Evolutionary conservation across 2,888 invertebrate genomes (phyloP).

Genomic region (Amphimallon solstitiale): DNA sequence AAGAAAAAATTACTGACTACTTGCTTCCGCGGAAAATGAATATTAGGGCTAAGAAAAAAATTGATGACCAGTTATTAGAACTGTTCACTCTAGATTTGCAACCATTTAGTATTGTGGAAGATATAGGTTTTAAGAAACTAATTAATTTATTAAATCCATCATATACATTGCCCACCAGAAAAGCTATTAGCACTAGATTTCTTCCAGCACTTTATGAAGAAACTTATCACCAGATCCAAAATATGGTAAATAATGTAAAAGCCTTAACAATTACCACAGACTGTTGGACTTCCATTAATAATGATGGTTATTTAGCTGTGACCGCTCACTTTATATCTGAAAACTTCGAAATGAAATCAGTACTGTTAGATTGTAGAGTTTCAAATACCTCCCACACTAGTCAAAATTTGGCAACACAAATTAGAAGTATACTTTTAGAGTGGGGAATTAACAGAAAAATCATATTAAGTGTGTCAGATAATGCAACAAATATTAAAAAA

Average conservation of each 20-base stretch:
- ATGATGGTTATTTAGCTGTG: slow-evolving; percentile 50
- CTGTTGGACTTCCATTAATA: slow-evolving; percentile 52
- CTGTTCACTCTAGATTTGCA: slow-evolving; percentile 43
- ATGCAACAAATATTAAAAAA: slow-evolving; percentile 49
- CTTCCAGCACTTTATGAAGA: slow-evolving; percentile 41
- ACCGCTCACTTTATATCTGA: slow-evolving; percentile 49
- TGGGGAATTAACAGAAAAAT: too few relatives aligned
- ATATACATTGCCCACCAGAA: slow-evolving; percentile 42
- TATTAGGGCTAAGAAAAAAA: background rate
- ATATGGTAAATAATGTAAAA: slow-evolving; percentile 23
- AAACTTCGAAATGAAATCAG: slow-evolving; percentile 47
- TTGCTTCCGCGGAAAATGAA: background rate
- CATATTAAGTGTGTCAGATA: too few relatives aligned
- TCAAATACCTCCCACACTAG: slow-evolving; percentile 48
- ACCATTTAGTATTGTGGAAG: slow-evolving; percentile 46
- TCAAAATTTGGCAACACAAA: slow-evolving; percentile 46
- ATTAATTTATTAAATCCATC: slow-evolving; percentile 40
- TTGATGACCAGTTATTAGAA: slow-evolving; percentile 46
- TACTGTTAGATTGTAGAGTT: slow-evolving; percentile 46
- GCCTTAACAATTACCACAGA: slow-evolving; percentile 52
- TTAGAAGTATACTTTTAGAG: too few relatives aligned
- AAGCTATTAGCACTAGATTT: slow-evolving; percentile 42
- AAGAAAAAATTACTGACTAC: too few relatives aligned
- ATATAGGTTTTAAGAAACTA: slow-evolving; percentile 44
- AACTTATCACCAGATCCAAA: slow-evolving; percentile 11